Percentiles rank a stretch among this genome's conserved stretches.
Conservation (phyloP, 2,888 invertebrate species). For the Taphrorychus bicolor region DNA sequence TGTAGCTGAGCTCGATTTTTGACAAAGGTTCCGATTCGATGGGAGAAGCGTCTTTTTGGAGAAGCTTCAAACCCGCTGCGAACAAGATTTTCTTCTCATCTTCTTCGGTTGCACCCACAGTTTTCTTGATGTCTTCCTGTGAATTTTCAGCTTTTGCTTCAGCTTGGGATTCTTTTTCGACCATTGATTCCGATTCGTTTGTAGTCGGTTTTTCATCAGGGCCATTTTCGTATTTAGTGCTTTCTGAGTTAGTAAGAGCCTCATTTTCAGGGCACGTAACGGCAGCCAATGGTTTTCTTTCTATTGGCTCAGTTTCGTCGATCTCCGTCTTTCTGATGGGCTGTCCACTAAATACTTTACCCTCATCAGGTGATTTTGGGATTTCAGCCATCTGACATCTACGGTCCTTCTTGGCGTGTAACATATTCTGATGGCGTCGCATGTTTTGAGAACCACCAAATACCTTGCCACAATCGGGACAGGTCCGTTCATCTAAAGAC, state of each 20-base stretch:
- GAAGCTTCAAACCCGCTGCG: constrained; percentile 54
- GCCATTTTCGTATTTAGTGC: background rate
- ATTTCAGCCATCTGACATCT: constrained; percentile 33
- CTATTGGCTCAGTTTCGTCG: no score
- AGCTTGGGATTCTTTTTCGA: background rate
- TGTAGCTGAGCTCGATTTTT: constrained; percentile 54
- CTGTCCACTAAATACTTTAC: no score
- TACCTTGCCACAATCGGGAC: constrained; percentile 51
- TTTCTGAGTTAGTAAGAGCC: no score
- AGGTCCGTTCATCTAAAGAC: constrained; percentile 38
- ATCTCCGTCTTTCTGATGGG: background rate
- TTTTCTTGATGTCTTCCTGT: background rate
- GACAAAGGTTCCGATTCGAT: constrained; percentile 51
- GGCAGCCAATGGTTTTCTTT: no score
- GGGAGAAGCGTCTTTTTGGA: constrained; percentile 50
- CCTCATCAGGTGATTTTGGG: constrained; percentile 6
- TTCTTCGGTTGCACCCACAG: background rate
- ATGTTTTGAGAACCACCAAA: constrained; percentile 52
- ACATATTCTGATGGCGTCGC: constrained; percentile 51
- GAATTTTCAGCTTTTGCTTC: constrained; percentile 7
- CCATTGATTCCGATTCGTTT: background rate
- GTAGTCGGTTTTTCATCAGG: background rate
- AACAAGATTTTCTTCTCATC: constrained; percentile 56
- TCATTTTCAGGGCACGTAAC: no score
- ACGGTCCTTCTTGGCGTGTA: constrained; percentile 39